phyloP scores from a whole-genome alignment of 2,113 vertebrate species.

The Heterotilapia buettikoferi region DNA sequence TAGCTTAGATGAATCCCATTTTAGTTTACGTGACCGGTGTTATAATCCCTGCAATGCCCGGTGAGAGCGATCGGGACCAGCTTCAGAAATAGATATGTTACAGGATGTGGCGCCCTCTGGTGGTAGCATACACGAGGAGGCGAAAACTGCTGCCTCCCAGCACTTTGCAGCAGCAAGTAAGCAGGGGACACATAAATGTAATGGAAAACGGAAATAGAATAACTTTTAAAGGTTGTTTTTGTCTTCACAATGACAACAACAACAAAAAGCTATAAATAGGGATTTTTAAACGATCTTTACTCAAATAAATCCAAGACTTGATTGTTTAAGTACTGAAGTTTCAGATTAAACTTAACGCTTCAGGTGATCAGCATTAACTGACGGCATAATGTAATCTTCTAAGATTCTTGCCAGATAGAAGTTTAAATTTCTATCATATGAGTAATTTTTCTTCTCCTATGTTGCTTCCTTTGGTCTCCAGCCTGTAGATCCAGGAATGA shows the following conservation, averaged over 20 bases:
- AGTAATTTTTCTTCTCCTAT: not conserved
- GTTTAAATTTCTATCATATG: not conserved
- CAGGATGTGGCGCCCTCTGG: constrained; percentile 39
- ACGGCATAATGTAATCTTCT: not conserved
- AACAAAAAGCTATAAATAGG: not conserved
- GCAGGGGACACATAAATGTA: not conserved
- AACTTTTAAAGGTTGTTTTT: not conserved
- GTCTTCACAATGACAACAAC: not conserved
- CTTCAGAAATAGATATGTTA: not conserved
- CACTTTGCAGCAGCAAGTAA: not conserved
- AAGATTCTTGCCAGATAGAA: not conserved
- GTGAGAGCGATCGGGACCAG: not conserved
- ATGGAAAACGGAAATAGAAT: not conserved
- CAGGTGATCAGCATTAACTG: not conserved
- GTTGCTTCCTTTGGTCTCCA: not conserved
- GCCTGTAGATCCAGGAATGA: constrained; percentile 39
- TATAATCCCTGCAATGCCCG: constrained; percentile 19
- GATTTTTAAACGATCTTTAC: too few species aligned
- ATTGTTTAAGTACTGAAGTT: not conserved
- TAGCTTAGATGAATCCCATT: not conserved
- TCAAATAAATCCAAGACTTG: not conserved
- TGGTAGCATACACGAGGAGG: not conserved
- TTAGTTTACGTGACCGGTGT: constrained; percentile 35
- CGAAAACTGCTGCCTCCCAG: not conserved
- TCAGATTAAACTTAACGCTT: not conserved